Percentiles rank a stretch among this genome's conserved stretches.
These are phyloP conservation scores for Pheosia tremula DNA, from an alignment of 2,888 invertebrate genomes.

Conservation along the genomic window DNA sequence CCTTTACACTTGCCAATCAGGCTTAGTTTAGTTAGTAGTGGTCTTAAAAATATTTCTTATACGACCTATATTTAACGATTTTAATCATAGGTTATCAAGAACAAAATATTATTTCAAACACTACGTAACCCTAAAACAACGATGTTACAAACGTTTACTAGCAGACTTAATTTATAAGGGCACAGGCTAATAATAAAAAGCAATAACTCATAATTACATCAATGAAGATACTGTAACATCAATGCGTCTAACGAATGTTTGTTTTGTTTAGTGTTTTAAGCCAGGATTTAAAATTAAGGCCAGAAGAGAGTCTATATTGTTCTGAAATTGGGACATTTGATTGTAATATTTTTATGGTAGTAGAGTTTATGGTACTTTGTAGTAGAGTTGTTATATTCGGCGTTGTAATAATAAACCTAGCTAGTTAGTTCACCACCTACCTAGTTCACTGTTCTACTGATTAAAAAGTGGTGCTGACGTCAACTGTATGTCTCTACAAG, in stretches of 20 bases:
- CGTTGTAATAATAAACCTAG: too few species aligned
- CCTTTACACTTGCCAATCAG: too few species aligned
- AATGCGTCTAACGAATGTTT: constrained; percentile 12
- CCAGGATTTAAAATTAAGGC: constrained; percentile 19
- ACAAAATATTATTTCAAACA: background rate
- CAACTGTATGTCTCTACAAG: too few species aligned
- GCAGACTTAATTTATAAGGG: constrained; percentile 63
- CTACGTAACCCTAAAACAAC: constrained; percentile 32
- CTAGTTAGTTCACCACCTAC: too few species aligned
- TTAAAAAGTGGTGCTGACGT: too few species aligned
- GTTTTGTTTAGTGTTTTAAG: constrained; percentile 16
- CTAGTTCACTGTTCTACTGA: too few species aligned
- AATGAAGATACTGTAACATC: constrained; percentile 29
- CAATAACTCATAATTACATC: constrained; percentile 54
- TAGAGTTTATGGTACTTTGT: background rate
- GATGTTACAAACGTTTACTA: constrained; percentile 41
- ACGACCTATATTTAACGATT: too few species aligned
- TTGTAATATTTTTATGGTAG: background rate
- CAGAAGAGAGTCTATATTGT: background rate
- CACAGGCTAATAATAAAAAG: constrained; percentile 47
- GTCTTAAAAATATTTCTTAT: too few species aligned
- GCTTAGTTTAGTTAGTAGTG: too few species aligned
- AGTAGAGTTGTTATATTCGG: too few species aligned
- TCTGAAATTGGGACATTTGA: background rate
- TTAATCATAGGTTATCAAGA: too few species aligned